Percentiles rank a stretch among this genome's conserved stretches.
phyloP scores from a whole-genome alignment of 2,113 vertebrate species.

The Mohoua ochrocephala region DNA sequence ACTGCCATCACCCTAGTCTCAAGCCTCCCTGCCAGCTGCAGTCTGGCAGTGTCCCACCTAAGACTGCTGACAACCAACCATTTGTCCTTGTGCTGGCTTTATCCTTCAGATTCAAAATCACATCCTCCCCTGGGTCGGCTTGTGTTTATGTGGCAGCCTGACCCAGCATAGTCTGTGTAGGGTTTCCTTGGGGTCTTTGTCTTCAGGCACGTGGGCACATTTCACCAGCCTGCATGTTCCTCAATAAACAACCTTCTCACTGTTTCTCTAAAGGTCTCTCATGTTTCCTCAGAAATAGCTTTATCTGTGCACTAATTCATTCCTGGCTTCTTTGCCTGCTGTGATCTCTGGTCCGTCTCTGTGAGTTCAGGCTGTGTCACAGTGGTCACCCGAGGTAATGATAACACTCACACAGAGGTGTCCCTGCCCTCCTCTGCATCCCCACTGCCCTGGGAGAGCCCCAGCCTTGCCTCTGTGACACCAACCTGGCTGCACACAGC shows the following conservation, averaged over 20 bases:
- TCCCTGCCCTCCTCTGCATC: neutral
- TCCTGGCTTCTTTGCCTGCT: neutral
- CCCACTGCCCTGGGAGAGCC: neutral
- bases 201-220: neutral
- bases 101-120: neutral
- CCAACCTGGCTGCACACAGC: neutral
- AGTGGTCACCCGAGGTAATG: accelerated
- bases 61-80: neutral
- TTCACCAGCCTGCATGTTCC: neutral
- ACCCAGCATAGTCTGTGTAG: neutral
- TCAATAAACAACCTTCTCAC: neutral
- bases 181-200: neutral
- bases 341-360: neutral
- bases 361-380: neutral
- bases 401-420: neutral
- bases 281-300: neutral
- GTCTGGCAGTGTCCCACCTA: neutral
- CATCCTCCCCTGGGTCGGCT: accelerated
- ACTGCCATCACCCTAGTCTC: accelerated
- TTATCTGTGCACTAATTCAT: neutral
- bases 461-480: neutral
- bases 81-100: neutral
- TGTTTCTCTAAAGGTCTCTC: neutral
- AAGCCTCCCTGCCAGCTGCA: neutral
- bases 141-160: neutral